Conservation (phyloP, 2,888 invertebrate species). For the Theretra japonica region DNA sequence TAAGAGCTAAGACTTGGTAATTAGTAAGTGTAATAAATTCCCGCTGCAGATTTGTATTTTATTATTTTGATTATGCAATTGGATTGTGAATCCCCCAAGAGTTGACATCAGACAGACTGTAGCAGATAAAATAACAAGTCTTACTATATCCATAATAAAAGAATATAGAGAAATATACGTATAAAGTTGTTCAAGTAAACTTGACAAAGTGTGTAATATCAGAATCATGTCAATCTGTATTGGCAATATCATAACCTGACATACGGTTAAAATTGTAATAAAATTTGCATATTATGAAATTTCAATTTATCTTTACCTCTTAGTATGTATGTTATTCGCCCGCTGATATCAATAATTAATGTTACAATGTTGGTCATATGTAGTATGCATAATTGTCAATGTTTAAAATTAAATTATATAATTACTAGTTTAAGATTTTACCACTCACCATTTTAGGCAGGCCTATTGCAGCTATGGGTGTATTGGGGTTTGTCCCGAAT, state of each 20-base stretch:
- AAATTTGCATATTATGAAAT: background rate
- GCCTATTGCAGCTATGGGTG: too few species aligned
- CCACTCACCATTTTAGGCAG: too few species aligned
- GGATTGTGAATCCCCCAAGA: too few species aligned
- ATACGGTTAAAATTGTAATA: background rate
- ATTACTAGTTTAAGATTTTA: background rate
- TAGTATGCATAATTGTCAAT: background rate
- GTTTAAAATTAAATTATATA: background rate
- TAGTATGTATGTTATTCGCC: background rate
- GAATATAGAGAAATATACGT: background rate
- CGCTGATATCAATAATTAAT: background rate
- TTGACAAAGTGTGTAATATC: background rate
- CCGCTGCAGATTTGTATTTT: too few species aligned
- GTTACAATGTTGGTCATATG: background rate
- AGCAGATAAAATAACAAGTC: background rate
- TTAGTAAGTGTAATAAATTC: too few species aligned
- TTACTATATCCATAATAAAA: background rate
- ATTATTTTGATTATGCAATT: too few species aligned
- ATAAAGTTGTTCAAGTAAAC: background rate
- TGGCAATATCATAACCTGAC: background rate
- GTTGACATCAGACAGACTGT: too few species aligned
- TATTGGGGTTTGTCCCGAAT: too few species aligned
- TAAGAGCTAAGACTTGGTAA: too few species aligned
- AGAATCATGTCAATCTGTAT: conserved; percentile 1
- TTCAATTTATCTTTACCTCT: background rate